phyloP scores from a whole-genome alignment of 2,888 invertebrate genomes.

The Mesopsocus fuscifrons region DNA sequence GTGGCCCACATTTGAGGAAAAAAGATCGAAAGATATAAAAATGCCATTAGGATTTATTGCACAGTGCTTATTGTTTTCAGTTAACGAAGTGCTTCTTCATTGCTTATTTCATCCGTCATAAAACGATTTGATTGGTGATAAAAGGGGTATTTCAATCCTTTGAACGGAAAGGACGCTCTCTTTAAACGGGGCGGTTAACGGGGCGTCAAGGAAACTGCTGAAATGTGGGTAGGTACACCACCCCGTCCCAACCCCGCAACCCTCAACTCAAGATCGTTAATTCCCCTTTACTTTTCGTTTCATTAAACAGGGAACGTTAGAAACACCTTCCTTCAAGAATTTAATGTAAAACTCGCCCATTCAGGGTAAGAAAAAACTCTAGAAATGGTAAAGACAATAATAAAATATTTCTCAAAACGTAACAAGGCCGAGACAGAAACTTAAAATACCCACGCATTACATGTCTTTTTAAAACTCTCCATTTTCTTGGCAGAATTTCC shows the following conservation, averaged over 20 bases:
- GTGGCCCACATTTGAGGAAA: no score
- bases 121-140: no score
- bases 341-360: constrained; percentile 6
- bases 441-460: not conserved
- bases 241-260: not conserved
- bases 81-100: no score
- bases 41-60: no score
- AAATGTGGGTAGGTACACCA: no score
- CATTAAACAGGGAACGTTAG: constrained; percentile 1
- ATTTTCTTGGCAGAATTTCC: not conserved
- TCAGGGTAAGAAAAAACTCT: constrained; percentile 3
- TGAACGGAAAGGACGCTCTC: no score
- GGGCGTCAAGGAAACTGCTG: no score
- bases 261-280: not conserved
- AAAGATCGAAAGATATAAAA: no score
- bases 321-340: constrained; percentile 9
- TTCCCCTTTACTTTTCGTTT: constrained; percentile 4
- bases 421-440: not conserved
- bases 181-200: no score
- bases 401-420: not conserved
- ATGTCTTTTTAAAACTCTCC: not conserved
- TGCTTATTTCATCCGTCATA: no score
- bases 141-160: no score
- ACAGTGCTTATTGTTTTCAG: no score
- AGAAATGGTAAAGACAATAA: constrained; percentile 10